These are phyloP conservation scores for Anastatus disparis DNA, from an alignment of 1,140 invertebrate species.

Conservation along the genomic window DNA sequence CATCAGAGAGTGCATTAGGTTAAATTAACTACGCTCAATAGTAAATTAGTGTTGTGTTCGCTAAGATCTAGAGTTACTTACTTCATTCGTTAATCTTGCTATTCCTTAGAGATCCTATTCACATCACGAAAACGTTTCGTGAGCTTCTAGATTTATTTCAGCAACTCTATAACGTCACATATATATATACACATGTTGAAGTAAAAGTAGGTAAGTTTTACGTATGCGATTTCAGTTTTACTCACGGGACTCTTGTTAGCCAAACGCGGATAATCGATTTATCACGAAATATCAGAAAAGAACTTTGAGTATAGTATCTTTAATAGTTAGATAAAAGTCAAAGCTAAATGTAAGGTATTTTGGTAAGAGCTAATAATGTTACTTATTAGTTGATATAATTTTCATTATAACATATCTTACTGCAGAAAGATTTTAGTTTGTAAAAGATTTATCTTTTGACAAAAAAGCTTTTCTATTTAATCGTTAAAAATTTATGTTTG, in stretches of 20 bases:
- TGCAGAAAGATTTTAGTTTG: no score
- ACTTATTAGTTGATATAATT: no score
- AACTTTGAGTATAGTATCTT: no score
- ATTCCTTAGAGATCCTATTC: slow-evolving; percentile 47
- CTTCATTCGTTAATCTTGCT: slow-evolving; percentile 55
- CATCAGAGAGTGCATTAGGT: neutral
- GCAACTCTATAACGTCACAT: neutral
- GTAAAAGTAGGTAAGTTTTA: neutral
- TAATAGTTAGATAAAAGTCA: no score
- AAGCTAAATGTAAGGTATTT: no score
- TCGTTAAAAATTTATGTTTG: no score
- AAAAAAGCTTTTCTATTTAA: no score
- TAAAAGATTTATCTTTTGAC: no score
- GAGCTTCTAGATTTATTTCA: slow-evolving; percentile 29
- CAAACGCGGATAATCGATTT: slow-evolving; percentile 10
- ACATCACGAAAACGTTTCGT: slow-evolving; percentile 36
- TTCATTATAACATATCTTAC: no score
- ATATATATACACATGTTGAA: neutral
- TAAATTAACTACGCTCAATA: slow-evolving; percentile 38
- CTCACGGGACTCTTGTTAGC: slow-evolving; percentile 19
- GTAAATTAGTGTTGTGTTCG: slow-evolving; percentile 49
- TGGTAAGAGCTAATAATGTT: no score
- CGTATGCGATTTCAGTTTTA: neutral
- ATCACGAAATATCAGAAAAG: neutral
- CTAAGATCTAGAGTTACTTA: slow-evolving; percentile 35